These are phyloP conservation scores for Rotaria socialis DNA, from an alignment of 2,888 invertebrate genomes.

Conservation along the genomic window DNA sequence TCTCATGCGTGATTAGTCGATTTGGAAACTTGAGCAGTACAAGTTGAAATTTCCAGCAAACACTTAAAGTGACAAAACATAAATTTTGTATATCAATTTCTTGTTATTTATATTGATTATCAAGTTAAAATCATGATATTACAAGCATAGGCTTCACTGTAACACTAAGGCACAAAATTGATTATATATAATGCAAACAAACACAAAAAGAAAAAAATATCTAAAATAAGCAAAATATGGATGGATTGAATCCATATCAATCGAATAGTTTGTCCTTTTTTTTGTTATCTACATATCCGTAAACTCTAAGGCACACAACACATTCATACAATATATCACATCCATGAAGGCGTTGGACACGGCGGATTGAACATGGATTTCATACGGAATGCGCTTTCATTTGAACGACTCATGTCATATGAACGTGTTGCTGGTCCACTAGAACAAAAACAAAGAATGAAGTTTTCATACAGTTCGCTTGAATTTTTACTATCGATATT, in stretches of 20 bases:
- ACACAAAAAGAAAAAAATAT: not conserved
- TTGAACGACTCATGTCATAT: not conserved
- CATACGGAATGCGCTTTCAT: not conserved
- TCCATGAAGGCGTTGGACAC: not conserved
- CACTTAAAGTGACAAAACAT: no score
- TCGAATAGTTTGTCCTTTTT: not conserved
- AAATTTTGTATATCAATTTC: no score
- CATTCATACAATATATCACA: not conserved
- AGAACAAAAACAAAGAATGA: not conserved
- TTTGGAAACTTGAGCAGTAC: no score
- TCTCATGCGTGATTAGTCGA: no score
- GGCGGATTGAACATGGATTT: not conserved
- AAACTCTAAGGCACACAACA: not conserved
- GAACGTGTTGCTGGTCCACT: not conserved
- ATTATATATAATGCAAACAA: not conserved
- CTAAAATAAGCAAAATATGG: not conserved
- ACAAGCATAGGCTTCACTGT: not conserved
- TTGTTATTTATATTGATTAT: not conserved
- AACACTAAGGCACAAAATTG: not conserved
- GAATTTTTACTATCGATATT: not conserved
- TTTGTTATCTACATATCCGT: not conserved
- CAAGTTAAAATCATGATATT: not conserved
- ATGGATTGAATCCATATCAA: conserved; percentile 3
- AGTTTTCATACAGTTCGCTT: not conserved
- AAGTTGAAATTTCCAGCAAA: no score